Conservation (phyloP, 2,888 invertebrate genomes). For the Ophion slaviceki region DNA sequence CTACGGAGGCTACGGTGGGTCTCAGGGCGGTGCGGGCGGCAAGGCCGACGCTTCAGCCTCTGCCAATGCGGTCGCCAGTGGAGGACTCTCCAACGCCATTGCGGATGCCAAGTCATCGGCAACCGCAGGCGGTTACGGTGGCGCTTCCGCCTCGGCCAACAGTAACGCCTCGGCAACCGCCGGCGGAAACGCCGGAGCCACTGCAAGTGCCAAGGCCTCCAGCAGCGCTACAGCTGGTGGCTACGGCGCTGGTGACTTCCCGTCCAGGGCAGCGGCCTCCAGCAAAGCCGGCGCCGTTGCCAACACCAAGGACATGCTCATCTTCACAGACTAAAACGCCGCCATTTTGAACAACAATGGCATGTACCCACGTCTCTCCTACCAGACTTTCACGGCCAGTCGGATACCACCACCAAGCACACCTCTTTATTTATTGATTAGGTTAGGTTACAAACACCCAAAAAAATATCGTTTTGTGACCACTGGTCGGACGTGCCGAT, state of each 20-base stretch:
- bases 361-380: conserved; percentile 14
- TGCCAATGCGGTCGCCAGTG: conserved; percentile 60
- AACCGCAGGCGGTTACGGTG: conserved; percentile 58
- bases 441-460: neutral
- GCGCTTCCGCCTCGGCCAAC: conserved; percentile 65
- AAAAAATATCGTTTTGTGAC: neutral
- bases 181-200: conserved; percentile 58
- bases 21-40: conserved; percentile 37
- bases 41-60: conserved; percentile 67
- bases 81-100: conserved; percentile 66
- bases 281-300: conserved; percentile 70
- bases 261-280: conserved; percentile 71
- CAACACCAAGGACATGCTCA: conserved; percentile 72
- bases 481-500: neutral
- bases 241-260: conserved; percentile 53
- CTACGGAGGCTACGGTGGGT: conserved; percentile 35
- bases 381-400: neutral
- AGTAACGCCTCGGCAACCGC: conserved; percentile 69
- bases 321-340: conserved; percentile 70
- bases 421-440: neutral
- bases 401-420: neutral
- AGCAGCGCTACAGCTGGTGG: conserved; percentile 63
- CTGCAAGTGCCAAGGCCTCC: conserved; percentile 71
- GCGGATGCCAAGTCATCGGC: conserved; percentile 69
- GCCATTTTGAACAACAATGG: neutral